phyloP scores from a whole-genome alignment of 2,888 invertebrate genomes.

The Xestia sexstrigata region DNA sequence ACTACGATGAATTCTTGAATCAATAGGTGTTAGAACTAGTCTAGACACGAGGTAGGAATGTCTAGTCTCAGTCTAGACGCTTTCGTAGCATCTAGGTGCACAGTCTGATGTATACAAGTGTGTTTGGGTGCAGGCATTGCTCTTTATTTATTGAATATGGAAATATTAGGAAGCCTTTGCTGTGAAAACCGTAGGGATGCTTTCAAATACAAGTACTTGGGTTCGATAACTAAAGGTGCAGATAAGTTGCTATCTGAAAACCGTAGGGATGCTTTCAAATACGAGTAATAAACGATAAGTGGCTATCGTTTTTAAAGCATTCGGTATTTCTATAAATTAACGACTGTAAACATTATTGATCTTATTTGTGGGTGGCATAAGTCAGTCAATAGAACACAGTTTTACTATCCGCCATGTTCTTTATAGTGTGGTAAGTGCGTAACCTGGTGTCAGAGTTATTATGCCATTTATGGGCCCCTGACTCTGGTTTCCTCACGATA shows the following conservation, averaged over 20 bases:
- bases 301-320: too few relatives aligned
- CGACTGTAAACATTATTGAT: too few relatives aligned
- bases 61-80: conserved; percentile 56
- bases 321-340: too few relatives aligned
- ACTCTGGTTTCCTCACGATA: too few relatives aligned
- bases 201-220: background rate
- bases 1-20: conserved; percentile 13
- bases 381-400: too few relatives aligned
- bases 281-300: background rate
- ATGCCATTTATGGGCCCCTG: too few relatives aligned
- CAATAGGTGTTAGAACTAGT: conserved; percentile 55
- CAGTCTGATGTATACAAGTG: conserved; percentile 8
- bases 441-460: too few relatives aligned
- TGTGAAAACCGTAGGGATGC: background rate
- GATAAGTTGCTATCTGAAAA: background rate
- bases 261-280: background rate
- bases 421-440: too few relatives aligned
- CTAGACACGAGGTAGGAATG: conserved; percentile 46
- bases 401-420: too few relatives aligned
- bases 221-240: background rate
- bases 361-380: too few relatives aligned
- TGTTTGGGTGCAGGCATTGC: conserved; percentile 30
- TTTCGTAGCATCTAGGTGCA: conserved; percentile 23
- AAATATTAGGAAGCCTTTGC: conserved; percentile 4
- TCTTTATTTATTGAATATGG: conserved; percentile 9